These are phyloP conservation scores for Hydrophis major DNA, from an alignment of 2,797 vertebrate species.

Conservation along the genomic window DNA sequence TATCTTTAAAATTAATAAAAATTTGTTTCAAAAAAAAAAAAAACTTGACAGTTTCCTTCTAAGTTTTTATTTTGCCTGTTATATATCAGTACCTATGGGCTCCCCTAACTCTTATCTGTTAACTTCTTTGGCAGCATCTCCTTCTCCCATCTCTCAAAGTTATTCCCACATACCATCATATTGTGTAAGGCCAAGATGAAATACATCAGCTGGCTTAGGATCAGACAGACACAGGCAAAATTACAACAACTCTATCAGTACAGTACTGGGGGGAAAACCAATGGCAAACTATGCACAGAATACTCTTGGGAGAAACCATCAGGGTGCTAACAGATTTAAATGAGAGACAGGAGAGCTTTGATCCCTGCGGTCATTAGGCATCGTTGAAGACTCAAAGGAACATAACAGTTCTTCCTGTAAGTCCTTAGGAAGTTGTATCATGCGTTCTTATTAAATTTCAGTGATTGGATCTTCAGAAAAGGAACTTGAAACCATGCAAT, in stretches of 20 bases:
- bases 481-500: background rate
- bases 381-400: background rate
- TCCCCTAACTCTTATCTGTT: background rate
- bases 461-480: background rate
- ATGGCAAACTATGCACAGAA: background rate
- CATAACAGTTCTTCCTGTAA: background rate
- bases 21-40: too few species aligned
- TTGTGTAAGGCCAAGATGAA: background rate
- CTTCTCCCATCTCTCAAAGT: background rate
- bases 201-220: background rate
- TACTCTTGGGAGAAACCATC: background rate
- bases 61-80: background rate
- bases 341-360: background rate
- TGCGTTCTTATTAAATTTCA: background rate
- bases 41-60: background rate
- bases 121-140: background rate
- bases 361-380: background rate
- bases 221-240: background rate
- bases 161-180: background rate
- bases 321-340: background rate
- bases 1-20: too few species aligned
- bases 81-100: background rate
- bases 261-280: background rate
- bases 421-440: background rate
- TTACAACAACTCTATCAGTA: background rate